Evolutionary conservation across 2,113 vertebrate species (phyloP).

Genomic region (Melospiza georgiana): DNA sequence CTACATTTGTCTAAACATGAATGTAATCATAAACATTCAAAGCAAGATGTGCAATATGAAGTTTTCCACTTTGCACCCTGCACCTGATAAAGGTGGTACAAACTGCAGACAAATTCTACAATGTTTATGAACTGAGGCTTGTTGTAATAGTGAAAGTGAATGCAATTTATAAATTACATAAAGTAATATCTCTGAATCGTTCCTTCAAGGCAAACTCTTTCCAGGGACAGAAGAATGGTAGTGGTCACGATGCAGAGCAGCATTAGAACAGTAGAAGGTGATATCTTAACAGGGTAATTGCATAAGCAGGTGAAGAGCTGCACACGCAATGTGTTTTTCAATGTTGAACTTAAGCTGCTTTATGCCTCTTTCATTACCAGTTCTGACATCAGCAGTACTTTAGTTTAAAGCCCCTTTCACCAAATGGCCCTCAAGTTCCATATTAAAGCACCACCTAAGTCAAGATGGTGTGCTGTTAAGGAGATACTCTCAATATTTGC

Average conservation of each 20-base stretch:
- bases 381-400: neutral
- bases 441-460: neutral
- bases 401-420: neutral
- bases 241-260: neutral
- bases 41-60: fast-evolving
- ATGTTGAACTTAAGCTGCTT: neutral
- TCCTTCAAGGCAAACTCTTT: neutral
- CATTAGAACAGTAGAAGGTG: neutral
- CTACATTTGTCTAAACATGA: neutral
- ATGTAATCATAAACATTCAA: neutral
- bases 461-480: neutral
- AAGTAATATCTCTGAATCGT: neutral
- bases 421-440: neutral
- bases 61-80: neutral
- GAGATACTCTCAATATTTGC: neutral
- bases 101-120: neutral
- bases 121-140: neutral
- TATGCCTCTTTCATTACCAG: neutral
- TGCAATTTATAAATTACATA: neutral
- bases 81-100: neutral
- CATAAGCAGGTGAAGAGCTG: neutral
- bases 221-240: neutral
- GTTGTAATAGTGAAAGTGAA: neutral
- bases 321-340: neutral
- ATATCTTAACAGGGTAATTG: neutral